Percentiles rank a stretch among this genome's conserved stretches.
phyloP scores from a whole-genome alignment of 1,140 invertebrate species.

The Brachionus rubens region DNA sequence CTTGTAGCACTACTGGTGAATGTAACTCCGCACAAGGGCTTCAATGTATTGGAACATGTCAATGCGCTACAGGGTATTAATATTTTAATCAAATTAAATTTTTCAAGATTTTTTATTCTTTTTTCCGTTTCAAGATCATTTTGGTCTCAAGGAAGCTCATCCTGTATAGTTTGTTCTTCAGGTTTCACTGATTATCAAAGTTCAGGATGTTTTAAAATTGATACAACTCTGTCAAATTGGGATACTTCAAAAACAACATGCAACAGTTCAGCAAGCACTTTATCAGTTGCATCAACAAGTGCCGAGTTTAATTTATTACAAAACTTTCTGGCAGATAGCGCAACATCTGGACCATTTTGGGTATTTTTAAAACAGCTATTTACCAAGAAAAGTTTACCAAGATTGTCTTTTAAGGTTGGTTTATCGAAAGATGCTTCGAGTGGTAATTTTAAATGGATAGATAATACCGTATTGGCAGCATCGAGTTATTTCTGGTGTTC shows the following conservation, averaged over 20 bases:
- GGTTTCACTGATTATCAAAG: neutral
- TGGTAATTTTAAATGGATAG: neutral
- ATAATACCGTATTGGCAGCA: neutral
- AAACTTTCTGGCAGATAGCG: neutral
- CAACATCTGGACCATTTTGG: neutral
- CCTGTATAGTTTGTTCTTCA: neutral
- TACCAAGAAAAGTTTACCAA: neutral
- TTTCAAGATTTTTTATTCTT: too few relatives aligned
- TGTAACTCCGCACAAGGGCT: neutral
- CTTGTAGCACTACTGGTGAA: neutral
- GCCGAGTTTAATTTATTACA: constrained; percentile 20
- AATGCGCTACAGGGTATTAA: too few relatives aligned
- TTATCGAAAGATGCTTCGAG: neutral
- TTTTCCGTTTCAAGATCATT: neutral
- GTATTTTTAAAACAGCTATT: neutral
- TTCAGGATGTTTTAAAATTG: neutral
- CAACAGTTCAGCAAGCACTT: too few relatives aligned
- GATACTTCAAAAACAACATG: neutral
- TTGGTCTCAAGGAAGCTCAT: neutral
- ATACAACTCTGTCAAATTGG: neutral
- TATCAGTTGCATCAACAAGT: neutral
- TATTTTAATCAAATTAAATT: neutral
- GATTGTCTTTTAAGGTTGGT: neutral
- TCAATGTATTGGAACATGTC: too few relatives aligned
- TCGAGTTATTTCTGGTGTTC: neutral